Evolutionary conservation across 2,888 invertebrate species (phyloP), one percentile per base, ranked within the genome.

Genomic region (Charanyca ferruginea): DNA sequence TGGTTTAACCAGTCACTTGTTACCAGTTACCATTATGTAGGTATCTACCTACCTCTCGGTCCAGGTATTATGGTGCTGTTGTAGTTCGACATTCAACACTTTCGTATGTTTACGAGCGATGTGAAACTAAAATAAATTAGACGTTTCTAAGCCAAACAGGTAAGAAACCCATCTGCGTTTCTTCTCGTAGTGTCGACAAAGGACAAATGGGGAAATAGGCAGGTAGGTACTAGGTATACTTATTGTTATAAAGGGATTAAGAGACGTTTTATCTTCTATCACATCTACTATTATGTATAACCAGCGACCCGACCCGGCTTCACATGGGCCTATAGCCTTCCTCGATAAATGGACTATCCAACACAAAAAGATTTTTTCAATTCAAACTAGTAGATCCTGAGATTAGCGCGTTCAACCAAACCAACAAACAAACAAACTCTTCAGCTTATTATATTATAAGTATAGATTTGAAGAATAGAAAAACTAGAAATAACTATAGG

Each of bases 131-230:
- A 79, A 69, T 63, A 75, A 71, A 61, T 55, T 38, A 35, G 62
- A 44, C 28, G 35, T 47, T 25, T 66, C 48, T 59, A 57, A 64
- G 54, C 45, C 25, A 54, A 71, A 73, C 59, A 47, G 54, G 52
- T 57, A 71, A 61, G 53, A 51, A 55, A 57, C 57, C 60, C 79
- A 66, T 61, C 55, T 66, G 69, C 18, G 16, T 61, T 69, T 60
- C 48, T 55, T 66, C 55, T 47, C 23, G 47, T 48, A 25, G 63
- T 42, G 42, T 52, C 48, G 25, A 48, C 48, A 53, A 28, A 73
- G 48, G 44, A 62, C 64, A 60, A 63, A 61, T 62, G 18, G 38
- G 13, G 44, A 53, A 59, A 72, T 32, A 11, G 7, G 9, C 11
- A 32, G 32, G 11, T 32, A 11, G 11, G 2, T 7, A 11, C 32